Conservation (phyloP, 2,113 vertebrate species). For the Mirounga angustirostris region DNA sequence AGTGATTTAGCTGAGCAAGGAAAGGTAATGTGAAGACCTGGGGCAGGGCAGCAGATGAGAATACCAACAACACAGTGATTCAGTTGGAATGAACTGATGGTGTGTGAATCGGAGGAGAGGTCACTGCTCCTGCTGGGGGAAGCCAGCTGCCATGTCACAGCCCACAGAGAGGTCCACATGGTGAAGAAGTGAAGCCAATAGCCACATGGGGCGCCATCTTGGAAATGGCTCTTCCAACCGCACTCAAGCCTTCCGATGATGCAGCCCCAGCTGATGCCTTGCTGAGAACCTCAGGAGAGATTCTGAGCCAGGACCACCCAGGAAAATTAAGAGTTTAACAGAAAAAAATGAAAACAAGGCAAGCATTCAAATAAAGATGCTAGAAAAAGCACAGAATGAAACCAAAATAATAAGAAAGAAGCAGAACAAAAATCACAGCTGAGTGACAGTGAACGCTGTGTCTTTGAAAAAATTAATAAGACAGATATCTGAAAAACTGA, state of each 20-base stretch:
- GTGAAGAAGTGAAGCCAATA: background rate
- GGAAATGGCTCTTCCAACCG: background rate
- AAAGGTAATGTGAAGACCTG: background rate
- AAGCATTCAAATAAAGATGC: background rate
- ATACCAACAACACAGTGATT: fast-evolving
- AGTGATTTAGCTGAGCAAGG: background rate
- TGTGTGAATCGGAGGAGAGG: background rate
- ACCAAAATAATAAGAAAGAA: background rate
- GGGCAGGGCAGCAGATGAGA: background rate
- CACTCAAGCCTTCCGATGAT: background rate
- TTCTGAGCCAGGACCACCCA: background rate
- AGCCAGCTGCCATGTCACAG: background rate
- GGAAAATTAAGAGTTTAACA: background rate
- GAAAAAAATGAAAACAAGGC: background rate
- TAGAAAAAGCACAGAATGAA: background rate
- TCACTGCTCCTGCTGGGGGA: background rate
- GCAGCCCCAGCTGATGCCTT: background rate
- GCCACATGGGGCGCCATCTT: background rate
- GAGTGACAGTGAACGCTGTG: background rate
- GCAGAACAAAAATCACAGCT: background rate
- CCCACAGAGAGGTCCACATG: background rate
- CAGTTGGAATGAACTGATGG: background rate
- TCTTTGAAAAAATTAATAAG: background rate
- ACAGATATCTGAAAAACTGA: background rate
- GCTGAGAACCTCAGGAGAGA: background rate